These are phyloP conservation scores for Sebastes umbrosus DNA, from an alignment of 2,797 vertebrate genomes.

Conservation along the genomic window DNA sequence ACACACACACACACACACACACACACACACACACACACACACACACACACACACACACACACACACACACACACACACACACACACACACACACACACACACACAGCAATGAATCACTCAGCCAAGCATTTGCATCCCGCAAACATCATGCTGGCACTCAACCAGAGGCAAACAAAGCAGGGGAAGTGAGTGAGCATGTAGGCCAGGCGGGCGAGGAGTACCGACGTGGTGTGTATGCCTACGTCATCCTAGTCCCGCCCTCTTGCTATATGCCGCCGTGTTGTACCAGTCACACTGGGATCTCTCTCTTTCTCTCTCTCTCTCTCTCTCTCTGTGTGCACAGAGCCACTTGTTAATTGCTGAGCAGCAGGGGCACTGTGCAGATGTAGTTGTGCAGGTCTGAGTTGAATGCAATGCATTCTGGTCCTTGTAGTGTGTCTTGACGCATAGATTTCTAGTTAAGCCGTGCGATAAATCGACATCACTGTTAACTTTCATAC, in stretches of 20 bases:
- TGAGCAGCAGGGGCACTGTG: background rate
- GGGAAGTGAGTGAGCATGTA: conserved; percentile 72
- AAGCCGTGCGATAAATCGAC: background rate
- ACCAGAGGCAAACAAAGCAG: conserved; percentile 74
- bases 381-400: background rate
- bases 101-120: conserved; percentile 67
- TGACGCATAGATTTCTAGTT: background rate
- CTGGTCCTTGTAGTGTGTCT: background rate
- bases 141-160: conserved; percentile 71
- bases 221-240: conserved; percentile 34
- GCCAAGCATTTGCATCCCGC: conserved; percentile 72
- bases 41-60: background rate
- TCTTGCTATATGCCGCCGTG: conserved; percentile 29
- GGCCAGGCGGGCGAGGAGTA: conserved; percentile 56
- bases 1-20: background rate
- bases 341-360: conserved; percentile 24
- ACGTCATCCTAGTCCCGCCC: conserved; percentile 44
- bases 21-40: background rate
- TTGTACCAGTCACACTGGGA: conserved; percentile 40
- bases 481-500: background rate
- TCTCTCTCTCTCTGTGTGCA: background rate
- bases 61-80: background rate
- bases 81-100: background rate
- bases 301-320: background rate
- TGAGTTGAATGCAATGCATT: background rate